These are phyloP conservation scores for Drosophila bocqueti DNA, from an alignment of 1,140 invertebrate species.

Conservation along the genomic window DNA sequence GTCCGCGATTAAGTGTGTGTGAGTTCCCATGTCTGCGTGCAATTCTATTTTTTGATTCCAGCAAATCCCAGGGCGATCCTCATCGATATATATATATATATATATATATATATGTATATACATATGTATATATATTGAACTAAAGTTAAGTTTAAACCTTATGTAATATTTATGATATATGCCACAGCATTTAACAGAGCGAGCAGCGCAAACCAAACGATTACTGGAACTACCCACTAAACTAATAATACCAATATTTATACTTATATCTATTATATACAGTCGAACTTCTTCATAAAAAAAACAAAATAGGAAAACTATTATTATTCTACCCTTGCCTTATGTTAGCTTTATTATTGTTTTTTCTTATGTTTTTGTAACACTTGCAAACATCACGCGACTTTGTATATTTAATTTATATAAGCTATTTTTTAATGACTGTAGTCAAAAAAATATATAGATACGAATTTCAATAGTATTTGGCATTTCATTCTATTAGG, in stretches of 20 bases:
- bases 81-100: constrained; percentile 32
- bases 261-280: constrained; percentile 4
- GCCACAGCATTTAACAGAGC: constrained; percentile 39
- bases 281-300: not conserved
- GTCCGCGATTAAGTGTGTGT: constrained; percentile 7
- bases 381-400: constrained; percentile 14
- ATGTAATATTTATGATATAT: constrained; percentile 38
- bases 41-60: constrained; percentile 46
- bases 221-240: constrained; percentile 37
- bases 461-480: not conserved
- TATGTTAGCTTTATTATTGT: not conserved
- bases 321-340: not conserved
- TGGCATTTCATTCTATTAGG: not conserved
- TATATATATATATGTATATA: not conserved
- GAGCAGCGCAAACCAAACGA: constrained; percentile 41
- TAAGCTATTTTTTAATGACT: constrained; percentile 18
- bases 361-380: not conserved
- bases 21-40: constrained; percentile 10
- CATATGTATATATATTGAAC: not conserved
- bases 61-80: constrained; percentile 44
- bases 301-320: not conserved
- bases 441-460: constrained; percentile 27
- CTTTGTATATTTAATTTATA: constrained; percentile 2
- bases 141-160: constrained; percentile 29
- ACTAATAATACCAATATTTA: constrained; percentile 19